phyloP scores from a whole-genome alignment of 2,797 vertebrate genomes.

The Podargus strigoides region DNA sequence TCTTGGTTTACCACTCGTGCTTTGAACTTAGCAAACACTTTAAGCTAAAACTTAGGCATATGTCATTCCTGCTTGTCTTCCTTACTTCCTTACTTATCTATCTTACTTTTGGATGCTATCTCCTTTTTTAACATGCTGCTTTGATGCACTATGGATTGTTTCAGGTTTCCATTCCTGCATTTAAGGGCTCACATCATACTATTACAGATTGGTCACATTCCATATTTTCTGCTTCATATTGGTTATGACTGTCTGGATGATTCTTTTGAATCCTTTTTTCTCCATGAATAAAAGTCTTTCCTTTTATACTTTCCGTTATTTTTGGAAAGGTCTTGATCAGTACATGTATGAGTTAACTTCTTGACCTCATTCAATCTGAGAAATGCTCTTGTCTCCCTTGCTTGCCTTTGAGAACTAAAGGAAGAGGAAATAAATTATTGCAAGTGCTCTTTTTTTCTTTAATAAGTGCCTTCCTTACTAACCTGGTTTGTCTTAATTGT shows the following conservation, averaged over 20 bases:
- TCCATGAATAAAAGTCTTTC: not conserved
- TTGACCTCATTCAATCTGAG: constrained; percentile 40
- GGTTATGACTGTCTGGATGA: not conserved
- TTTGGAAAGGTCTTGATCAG: constrained; percentile 5
- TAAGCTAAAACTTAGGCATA: not conserved
- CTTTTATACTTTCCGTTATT: not conserved
- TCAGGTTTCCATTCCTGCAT: not conserved
- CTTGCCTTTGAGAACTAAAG: constrained; percentile 7
- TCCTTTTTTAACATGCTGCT: not conserved
- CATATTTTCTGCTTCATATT: not conserved
- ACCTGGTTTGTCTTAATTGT: constrained; percentile 11
- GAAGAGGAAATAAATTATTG: constrained; percentile 26
- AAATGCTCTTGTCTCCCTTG: constrained; percentile 1
- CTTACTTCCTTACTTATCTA: not conserved
- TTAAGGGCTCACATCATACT: not conserved
- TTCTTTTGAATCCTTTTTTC: not conserved
- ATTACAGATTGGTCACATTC: not conserved
- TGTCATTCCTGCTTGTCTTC: not conserved
- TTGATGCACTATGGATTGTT: not conserved
- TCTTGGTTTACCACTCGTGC: not conserved
- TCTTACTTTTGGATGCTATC: not conserved
- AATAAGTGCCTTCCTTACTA: constrained; percentile 32
- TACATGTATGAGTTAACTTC: not conserved
- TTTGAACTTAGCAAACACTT: not conserved
- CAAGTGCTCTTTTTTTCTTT: constrained; percentile 2